Base-by-base conservation (phyloP, 1,140 invertebrate genomes). In the Hypsibius dujardini region DNA sequence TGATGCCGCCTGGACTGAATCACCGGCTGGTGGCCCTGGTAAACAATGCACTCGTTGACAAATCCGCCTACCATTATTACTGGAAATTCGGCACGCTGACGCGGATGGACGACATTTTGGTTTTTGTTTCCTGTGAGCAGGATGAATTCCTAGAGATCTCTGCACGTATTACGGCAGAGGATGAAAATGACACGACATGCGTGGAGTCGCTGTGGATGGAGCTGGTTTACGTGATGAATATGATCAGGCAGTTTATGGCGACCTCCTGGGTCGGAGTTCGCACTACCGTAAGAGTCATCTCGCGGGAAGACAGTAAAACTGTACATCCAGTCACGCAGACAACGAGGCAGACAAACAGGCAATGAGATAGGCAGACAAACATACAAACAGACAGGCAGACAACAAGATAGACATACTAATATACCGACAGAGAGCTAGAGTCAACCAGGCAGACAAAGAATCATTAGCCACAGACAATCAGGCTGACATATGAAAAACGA, bases 31-130 rank as follows among this genome's bases (percentile, higher is more conserved):
- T 75, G 59, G 72, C 73, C 45, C 47, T 50, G 45, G 70, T 71
- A 12, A 62, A 74, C n/a, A 67, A 47, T 40, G 60, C 71, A 2
- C 46, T 59, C 12, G 60, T 62, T 1, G 46, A 47, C 1, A 28
- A 46, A 46, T 71, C 59, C 50, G 47, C 70, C 46, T 75, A 75
- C 69, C 60, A 71, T 2, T 70, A 75, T 59, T 42, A 71, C 47
- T 75, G 75, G 75, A 73, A 74, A 14, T 47, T 62, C n/a, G 75
- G 75, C 2, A 60, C 74, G 1, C 67, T 75, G 45, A 47, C 72
- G 2, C 72, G 71, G 60, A 59, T 74, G 0, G 70, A 70, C 15
- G 75, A 75, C 72, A 74, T 75, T 74, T 45, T 46, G 12, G 42
- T 0, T 2, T 1, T 62, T 70, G 71, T 7, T 59, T 40, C 42